These are phyloP conservation scores for Helostoma temminkii DNA, from an alignment of 2,797 vertebrate species.

Conservation along the genomic window DNA sequence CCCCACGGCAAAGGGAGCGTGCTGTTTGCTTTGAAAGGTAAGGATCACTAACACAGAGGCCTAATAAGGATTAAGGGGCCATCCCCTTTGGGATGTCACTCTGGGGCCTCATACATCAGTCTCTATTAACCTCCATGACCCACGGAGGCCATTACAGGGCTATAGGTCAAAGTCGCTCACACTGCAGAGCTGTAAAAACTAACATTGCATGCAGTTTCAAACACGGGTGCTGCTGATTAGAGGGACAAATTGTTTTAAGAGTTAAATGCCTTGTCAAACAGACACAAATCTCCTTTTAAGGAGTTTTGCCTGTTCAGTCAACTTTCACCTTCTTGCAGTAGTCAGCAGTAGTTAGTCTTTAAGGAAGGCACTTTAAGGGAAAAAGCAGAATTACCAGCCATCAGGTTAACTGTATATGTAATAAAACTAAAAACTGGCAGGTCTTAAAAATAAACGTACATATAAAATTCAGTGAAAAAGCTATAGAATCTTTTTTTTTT, in stretches of 20 bases:
- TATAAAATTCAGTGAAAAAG: background rate
- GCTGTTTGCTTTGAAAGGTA: slow-evolving; percentile 97
- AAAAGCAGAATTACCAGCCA: background rate
- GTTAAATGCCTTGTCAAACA: slow-evolving; percentile 52
- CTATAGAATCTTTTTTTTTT: background rate
- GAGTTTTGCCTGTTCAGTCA: slow-evolving; percentile 12
- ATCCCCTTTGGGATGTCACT: slow-evolving; percentile 89
- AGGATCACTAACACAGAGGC: slow-evolving; percentile 94
- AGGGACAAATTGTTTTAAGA: slow-evolving; percentile 51
- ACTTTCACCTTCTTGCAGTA: slow-evolving; percentile 19
- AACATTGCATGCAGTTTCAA: slow-evolving; percentile 22
- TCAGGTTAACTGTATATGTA: background rate
- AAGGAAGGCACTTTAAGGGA: slow-evolving; percentile 12
- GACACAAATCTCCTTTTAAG: slow-evolving; percentile 17
- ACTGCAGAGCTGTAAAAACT: slow-evolving; percentile 56
- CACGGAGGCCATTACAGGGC: slow-evolving; percentile 73
- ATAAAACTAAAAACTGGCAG: slow-evolving; percentile 15
- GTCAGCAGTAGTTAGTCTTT: background rate
- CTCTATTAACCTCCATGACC: slow-evolving; percentile 85
- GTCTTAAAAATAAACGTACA: background rate
- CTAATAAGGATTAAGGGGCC: slow-evolving; percentile 99
- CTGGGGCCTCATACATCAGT: slow-evolving; percentile 83
- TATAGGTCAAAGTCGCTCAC: slow-evolving; percentile 65
- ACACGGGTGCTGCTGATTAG: slow-evolving; percentile 46
- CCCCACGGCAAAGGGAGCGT: slow-evolving; percentile 86